A percentile compares a stretch with the other conserved stretches of the same genome.
Evolutionary conservation across 2,113 vertebrate species (phyloP).

Genomic region (Ailuropoda melanoleuca): DNA sequence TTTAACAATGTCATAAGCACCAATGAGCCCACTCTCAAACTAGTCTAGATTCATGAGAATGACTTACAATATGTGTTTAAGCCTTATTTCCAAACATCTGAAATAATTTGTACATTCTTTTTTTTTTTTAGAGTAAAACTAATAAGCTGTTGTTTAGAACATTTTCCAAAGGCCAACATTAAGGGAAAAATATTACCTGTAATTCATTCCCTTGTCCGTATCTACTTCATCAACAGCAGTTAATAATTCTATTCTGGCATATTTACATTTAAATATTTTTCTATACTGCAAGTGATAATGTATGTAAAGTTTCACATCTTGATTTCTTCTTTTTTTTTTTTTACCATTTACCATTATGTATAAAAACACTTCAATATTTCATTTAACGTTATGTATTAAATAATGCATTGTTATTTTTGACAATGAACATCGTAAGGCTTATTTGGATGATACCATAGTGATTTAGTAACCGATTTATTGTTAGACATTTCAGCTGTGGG

Average conservation of each 20-base stretch:
- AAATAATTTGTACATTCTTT: background rate
- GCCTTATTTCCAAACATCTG: background rate
- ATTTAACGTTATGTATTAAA: background rate
- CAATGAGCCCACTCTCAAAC: background rate
- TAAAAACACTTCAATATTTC: constrained; percentile 23
- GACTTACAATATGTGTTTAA: background rate
- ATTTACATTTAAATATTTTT: constrained; percentile 41
- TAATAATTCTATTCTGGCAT: background rate
- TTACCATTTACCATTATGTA: background rate
- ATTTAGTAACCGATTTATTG: background rate
- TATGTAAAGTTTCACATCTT: background rate
- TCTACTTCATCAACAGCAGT: background rate
- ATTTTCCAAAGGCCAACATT: background rate
- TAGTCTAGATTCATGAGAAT: background rate
- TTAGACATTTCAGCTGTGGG: background rate
- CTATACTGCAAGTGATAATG: background rate
- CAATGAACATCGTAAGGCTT: background rate
- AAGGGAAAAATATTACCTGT: background rate
- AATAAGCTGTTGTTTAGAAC: background rate
- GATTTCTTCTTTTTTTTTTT: background rate
- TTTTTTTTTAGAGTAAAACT: background rate
- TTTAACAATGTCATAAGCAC: background rate
- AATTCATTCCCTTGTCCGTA: background rate
- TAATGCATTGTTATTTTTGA: constrained; percentile 30
- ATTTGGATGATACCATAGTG: background rate